Percentiles rank a stretch among this genome's conserved stretches.
These are phyloP conservation scores for Siphamia tubifer DNA, from an alignment of 2,113 vertebrate species.

Conservation along the genomic window DNA sequence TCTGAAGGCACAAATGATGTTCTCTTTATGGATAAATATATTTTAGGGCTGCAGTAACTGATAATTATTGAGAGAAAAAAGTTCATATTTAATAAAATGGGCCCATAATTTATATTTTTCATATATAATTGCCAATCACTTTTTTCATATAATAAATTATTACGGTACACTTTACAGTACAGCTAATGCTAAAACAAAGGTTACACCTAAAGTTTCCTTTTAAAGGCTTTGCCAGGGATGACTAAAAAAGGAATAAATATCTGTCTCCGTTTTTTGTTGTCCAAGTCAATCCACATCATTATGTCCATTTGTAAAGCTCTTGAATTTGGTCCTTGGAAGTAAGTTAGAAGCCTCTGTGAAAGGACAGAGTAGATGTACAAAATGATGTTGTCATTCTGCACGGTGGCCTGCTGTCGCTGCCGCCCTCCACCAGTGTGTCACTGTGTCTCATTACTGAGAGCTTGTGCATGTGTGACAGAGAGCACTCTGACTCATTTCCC, in stretches of 20 bases:
- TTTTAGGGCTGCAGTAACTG: too few species aligned
- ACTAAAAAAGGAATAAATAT: too few species aligned
- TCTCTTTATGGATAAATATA: background rate
- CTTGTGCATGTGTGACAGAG: slow-evolving; percentile 32
- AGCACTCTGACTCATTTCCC: slow-evolving; percentile 49
- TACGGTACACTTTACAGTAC: too few species aligned
- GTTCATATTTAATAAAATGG: too few species aligned
- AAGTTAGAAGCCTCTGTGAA: background rate
- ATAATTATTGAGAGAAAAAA: too few species aligned
- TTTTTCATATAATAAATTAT: too few species aligned
- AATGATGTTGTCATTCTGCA: slow-evolving; percentile 2
- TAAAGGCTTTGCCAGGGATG: too few species aligned
- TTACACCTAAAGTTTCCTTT: too few species aligned
- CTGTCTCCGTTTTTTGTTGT: background rate
- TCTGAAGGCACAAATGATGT: background rate
- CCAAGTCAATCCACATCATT: background rate
- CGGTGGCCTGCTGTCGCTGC: background rate
- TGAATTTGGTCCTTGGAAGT: background rate
- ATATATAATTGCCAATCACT: too few species aligned
- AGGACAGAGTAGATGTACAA: background rate
- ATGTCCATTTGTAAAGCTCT: background rate
- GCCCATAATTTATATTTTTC: too few species aligned
- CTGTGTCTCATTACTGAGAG: slow-evolving; percentile 22
- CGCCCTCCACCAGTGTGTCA: background rate
- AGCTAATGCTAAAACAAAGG: too few species aligned